Conservation (phyloP, 2,113 vertebrate species). For the Toxostoma redivivum region DNA sequence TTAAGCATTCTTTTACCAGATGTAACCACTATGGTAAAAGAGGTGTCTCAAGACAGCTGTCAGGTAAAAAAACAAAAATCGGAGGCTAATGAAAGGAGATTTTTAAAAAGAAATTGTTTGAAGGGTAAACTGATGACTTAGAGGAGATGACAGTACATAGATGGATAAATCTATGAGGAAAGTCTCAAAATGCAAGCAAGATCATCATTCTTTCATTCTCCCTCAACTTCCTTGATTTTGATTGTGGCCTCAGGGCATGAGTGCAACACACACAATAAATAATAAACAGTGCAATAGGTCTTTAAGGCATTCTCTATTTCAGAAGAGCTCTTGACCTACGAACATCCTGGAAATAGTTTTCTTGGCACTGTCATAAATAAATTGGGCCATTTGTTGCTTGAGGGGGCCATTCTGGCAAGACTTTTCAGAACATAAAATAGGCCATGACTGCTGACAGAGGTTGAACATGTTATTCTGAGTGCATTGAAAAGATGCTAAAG, state of each 20-base stretch:
- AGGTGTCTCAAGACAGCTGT: neutral
- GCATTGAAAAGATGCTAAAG: neutral
- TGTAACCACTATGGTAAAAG: neutral
- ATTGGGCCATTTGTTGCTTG: neutral
- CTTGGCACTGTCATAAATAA: constrained; percentile 50
- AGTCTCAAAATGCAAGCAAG: neutral
- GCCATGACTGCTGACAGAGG: neutral
- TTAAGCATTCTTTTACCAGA: neutral
- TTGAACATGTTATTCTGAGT: neutral
- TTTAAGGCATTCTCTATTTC: constrained; percentile 1
- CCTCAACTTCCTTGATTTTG: neutral
- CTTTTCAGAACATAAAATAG: neutral
- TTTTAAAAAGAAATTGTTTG: neutral
- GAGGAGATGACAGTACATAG: neutral
- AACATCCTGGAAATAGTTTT: constrained; percentile 25
- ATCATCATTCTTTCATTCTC: neutral
- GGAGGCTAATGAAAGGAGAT: neutral
- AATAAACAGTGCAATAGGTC: neutral
- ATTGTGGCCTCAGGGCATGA: neutral
- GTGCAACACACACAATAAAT: neutral
- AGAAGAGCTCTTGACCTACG: constrained; percentile 33
- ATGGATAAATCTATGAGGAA: neutral
- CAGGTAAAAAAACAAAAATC: neutral
- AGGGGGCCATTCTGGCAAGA: neutral
- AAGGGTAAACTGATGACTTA: neutral